Evolutionary conservation across 2,888 invertebrate species (phyloP).

Genomic region (Lapara coniferarum): DNA sequence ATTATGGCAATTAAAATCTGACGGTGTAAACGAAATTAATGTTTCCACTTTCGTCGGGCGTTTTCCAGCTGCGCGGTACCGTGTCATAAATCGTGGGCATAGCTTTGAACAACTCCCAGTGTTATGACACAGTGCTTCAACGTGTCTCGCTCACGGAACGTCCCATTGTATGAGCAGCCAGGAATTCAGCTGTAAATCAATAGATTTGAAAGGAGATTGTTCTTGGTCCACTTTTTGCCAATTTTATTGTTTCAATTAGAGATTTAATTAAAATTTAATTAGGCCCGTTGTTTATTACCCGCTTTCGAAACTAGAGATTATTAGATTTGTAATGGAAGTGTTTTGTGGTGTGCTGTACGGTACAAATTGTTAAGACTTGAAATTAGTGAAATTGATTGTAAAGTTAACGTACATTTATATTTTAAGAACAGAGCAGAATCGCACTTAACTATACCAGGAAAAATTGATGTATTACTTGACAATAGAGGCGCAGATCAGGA

Average conservation of each 20-base stretch:
- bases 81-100: not conserved
- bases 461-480: no score
- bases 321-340: conserved; percentile 13
- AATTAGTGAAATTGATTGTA: not conserved
- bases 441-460: not conserved
- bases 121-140: conserved; percentile 11
- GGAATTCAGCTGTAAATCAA: conserved; percentile 58
- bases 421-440: not conserved
- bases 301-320: conserved; percentile 23
- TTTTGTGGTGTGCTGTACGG: not conserved
- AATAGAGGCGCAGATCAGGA: no score
- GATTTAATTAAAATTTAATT: conserved; percentile 59
- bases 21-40: conserved; percentile 60
- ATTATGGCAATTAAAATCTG: conserved; percentile 35
- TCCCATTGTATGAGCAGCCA: conserved; percentile 36
- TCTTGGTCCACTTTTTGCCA: conserved; percentile 55
- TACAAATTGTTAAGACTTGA: not conserved
- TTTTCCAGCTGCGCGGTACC: conserved; percentile 36
- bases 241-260: conserved; percentile 60
- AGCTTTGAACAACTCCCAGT: not conserved
- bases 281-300: conserved; percentile 36
- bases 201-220: conserved; percentile 63
- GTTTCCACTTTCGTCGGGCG: conserved; percentile 51
- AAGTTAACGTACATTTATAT: not conserved
- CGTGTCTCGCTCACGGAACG: conserved; percentile 27